Conservation (phyloP, 2,797 vertebrate genomes). For the Helicolenus hilgendorfi region DNA sequence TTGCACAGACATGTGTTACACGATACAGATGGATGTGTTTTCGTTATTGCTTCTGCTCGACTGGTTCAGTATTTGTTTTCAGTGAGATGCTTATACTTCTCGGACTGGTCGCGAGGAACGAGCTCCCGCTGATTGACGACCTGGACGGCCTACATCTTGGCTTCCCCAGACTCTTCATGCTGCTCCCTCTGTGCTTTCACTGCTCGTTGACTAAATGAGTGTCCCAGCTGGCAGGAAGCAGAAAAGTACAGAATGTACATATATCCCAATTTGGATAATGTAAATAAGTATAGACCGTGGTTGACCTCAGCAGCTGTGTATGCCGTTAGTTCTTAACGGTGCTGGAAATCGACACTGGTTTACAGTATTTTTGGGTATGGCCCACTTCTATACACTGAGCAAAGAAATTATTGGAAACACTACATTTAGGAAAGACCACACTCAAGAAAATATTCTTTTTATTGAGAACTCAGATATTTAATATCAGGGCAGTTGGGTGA, state of each 20-base stretch:
- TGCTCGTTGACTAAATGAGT: conserved; percentile 17
- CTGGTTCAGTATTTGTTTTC: conserved; percentile 7
- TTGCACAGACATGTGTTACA: conserved; percentile 23
- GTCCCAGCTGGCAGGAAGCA: conserved; percentile 70
- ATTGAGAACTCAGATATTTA: background rate
- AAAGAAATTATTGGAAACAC: background rate
- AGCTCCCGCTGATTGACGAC: background rate
- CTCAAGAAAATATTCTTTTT: background rate
- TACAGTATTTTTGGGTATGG: background rate
- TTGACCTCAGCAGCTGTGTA: conserved; percentile 58
- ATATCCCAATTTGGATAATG: conserved; percentile 42
- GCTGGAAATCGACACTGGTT: conserved; percentile 3
- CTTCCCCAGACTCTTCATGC: background rate
- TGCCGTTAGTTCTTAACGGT: conserved; percentile 5
- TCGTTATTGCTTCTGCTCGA: background rate
- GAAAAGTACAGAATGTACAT: conserved; percentile 76
- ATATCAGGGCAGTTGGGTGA: background rate
- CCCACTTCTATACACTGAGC: background rate
- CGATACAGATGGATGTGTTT: conserved; percentile 2
- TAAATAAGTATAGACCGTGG: conserved; percentile 27
- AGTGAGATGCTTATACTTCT: conserved; percentile 7
- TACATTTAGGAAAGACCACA: background rate
- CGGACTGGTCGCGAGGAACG: background rate
- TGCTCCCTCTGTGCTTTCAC: background rate
- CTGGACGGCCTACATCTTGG: background rate